phyloP scores from a whole-genome alignment of 2,888 invertebrate genomes.

The Portevinia maculata region DNA sequence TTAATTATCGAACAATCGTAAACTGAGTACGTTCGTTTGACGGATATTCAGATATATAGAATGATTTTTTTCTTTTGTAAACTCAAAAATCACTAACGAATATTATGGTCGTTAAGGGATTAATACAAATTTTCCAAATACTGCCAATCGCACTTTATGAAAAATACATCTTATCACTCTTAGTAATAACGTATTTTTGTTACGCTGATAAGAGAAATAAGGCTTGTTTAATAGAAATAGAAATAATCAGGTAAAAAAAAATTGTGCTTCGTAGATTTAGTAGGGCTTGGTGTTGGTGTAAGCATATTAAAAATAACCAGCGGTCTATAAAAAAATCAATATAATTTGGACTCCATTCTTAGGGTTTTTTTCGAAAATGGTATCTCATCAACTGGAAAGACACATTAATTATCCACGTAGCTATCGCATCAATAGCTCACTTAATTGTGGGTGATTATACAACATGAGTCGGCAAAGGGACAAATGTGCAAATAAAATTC shows the following conservation, averaged over 20 bases:
- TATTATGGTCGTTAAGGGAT: too few relatives aligned
- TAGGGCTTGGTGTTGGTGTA: neutral
- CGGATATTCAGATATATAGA: too few relatives aligned
- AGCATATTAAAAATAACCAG: neutral
- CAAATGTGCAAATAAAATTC: constrained; percentile 3
- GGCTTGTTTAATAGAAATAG: constrained; percentile 9
- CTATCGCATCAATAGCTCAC: constrained; percentile 36
- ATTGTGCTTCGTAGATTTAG: constrained; percentile 3
- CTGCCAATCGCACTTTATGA: neutral
- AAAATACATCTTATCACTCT: constrained; percentile 31
- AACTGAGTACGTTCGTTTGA: too few relatives aligned
- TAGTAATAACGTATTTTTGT: constrained; percentile 50
- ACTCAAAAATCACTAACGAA: too few relatives aligned
- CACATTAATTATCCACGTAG: constrained; percentile 7
- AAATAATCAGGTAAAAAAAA: constrained; percentile 20
- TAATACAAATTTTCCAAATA: neutral
- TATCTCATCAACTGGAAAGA: constrained; percentile 30
- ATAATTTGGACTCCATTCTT: neutral
- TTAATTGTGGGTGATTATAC: constrained; percentile 40
- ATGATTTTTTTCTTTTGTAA: too few relatives aligned
- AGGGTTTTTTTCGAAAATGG: constrained; percentile 22
- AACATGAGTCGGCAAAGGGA: constrained; percentile 25
- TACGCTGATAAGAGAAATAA: constrained; percentile 44
- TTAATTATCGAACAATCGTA: too few relatives aligned
- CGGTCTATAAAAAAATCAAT: neutral